phyloP scores from a whole-genome alignment of 53 echinoderm and acorn worm species.

The Holothuria leucospilota region DNA sequence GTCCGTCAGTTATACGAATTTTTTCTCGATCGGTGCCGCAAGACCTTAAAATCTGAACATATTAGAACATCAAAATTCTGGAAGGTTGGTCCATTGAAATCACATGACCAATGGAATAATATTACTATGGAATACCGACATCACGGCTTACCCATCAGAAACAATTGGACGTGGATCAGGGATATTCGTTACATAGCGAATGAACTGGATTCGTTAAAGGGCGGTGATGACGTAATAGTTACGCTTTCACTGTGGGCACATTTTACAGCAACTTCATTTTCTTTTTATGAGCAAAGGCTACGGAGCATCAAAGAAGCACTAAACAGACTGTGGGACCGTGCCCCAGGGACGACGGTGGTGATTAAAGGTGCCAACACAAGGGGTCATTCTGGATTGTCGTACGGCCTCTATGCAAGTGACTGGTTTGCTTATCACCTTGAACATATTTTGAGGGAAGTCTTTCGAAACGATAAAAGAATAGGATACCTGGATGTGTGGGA shows the following conservation, averaged over 20 bases:
- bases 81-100: constrained; percentile 70
- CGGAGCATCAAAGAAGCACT: constrained; percentile 62
- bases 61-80: constrained; percentile 50
- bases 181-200: constrained; percentile 65
- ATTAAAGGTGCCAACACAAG: constrained; percentile 80
- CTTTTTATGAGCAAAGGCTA: constrained; percentile 59
- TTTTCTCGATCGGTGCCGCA: constrained; percentile 38
- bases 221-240: constrained; percentile 56
- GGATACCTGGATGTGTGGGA: constrained; percentile 79
- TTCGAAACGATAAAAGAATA: constrained; percentile 51
- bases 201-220: constrained; percentile 60
- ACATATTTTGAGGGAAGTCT: constrained; percentile 61
- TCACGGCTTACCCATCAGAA: constrained; percentile 78
- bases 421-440: constrained; percentile 69
- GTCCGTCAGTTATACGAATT: constrained; percentile 75
- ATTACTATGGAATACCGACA: constrained; percentile 70
- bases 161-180: constrained; percentile 64
- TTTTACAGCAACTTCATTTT: constrained; percentile 56
- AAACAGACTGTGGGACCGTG: constrained; percentile 51
- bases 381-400: constrained; percentile 28
- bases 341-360: constrained; percentile 69
- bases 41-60: constrained; percentile 34
- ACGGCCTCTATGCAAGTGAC: constrained; percentile 56
- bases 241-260: constrained; percentile 78
- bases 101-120: constrained; percentile 56